These are phyloP conservation scores for Euphydryas editha DNA, from an alignment of 2,888 invertebrate genomes.

Conservation along the genomic window DNA sequence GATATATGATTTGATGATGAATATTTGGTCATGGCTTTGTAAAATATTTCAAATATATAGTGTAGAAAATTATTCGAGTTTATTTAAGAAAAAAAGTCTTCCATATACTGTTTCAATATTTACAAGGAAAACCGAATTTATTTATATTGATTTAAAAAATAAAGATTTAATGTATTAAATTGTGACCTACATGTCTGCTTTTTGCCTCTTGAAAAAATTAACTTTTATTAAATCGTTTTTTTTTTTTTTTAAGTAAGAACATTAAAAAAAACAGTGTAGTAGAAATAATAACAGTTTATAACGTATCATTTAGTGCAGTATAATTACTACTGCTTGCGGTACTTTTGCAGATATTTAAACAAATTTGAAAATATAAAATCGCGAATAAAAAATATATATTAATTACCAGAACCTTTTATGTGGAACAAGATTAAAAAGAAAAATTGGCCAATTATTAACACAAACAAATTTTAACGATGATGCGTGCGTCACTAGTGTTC, in stretches of 20 bases:
- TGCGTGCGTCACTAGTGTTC: not conserved
- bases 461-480: slow-evolving; percentile 2
- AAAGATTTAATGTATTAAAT: too few species aligned
- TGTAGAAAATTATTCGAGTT: too few species aligned
- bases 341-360: not conserved
- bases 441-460: not conserved
- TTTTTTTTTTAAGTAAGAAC: not conserved
- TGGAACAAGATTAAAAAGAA: not conserved
- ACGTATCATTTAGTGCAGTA: not conserved
- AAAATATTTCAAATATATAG: too few species aligned
- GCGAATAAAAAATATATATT: not conserved
- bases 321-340: not conserved
- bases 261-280: not conserved
- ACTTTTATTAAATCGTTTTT: not conserved
- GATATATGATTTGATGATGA: too few species aligned
- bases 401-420: not conserved
- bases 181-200: too few species aligned
- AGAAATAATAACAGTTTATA: not conserved
- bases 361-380: not conserved
- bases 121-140: too few species aligned
- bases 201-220: not conserved
- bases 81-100: too few species aligned
- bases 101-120: too few species aligned
- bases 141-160: too few species aligned
- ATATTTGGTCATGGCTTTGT: too few species aligned